Conservation (phyloP, 2,797 vertebrate species). For the Propithecus deckenii region DNA sequence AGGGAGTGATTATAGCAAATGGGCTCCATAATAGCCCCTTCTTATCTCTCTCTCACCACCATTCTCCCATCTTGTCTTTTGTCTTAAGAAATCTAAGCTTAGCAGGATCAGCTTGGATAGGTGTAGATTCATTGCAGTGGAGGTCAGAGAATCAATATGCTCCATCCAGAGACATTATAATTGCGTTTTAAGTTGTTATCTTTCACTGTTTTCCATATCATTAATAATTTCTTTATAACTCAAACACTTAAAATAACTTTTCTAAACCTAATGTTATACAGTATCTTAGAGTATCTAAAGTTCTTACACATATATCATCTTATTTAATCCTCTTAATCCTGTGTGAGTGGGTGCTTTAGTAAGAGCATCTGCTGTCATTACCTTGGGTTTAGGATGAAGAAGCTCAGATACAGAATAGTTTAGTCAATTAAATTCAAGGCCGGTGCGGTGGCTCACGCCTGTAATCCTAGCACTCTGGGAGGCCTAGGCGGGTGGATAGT, state of each 20-base stretch:
- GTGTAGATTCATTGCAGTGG: background rate
- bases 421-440: background rate
- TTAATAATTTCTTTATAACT: background rate
- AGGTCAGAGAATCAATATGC: background rate
- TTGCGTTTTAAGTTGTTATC: background rate
- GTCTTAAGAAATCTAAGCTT: background rate
- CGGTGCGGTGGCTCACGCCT: no score
- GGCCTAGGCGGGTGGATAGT: no score
- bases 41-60: background rate
- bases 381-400: background rate
- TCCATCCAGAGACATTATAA: background rate
- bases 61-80: background rate
- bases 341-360: background rate
- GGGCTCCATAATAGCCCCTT: no score
- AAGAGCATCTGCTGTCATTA: background rate
- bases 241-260: constrained; percentile 37
- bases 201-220: background rate
- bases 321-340: background rate
- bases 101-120: background rate
- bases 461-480: no score
- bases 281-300: background rate
- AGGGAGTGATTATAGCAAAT: background rate
- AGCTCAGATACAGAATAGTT: background rate
- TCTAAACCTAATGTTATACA: background rate
- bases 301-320: background rate